These are phyloP conservation scores for Melinaea menophilus DNA, from an alignment of 2,888 invertebrate species.

Conservation along the genomic window DNA sequence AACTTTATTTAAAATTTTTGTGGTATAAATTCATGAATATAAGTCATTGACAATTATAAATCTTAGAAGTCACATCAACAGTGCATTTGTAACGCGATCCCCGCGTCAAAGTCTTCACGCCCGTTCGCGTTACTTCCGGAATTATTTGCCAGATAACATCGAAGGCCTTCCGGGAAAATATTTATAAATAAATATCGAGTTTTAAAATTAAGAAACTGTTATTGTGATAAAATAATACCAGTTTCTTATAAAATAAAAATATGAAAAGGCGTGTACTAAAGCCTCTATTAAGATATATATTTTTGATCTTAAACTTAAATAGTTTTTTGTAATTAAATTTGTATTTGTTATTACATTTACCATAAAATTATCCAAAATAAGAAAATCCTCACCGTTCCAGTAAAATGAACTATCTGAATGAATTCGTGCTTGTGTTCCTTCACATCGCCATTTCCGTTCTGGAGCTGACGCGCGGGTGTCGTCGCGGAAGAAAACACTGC, in stretches of 20 bases:
- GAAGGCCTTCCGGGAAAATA: neutral
- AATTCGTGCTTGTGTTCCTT: constrained; percentile 51
- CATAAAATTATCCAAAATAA: neutral
- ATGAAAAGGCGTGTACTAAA: too few relatives aligned
- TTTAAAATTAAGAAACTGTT: neutral
- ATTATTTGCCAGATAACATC: neutral
- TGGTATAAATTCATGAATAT: too few relatives aligned
- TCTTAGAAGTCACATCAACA: neutral
- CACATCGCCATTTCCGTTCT: constrained; percentile 50
- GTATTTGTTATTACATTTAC: too few relatives aligned
- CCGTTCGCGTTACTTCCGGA: neutral
- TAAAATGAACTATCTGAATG: constrained; percentile 45
- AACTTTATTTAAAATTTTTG: too few relatives aligned
- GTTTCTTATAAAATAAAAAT: neutral
- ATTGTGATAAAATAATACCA: neutral
- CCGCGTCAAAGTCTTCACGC: neutral
- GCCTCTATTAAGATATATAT: neutral
- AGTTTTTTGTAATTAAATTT: neutral
- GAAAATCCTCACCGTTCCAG: neutral
- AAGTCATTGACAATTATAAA: too few relatives aligned
- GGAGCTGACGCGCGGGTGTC: constrained; percentile 38
- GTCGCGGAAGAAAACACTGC: constrained; percentile 25
- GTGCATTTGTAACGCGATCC: neutral
- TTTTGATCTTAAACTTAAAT: neutral
- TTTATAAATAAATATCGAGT: neutral